Evolutionary conservation across 2,888 invertebrate species (phyloP), one percentile per base, ranked within the genome.

Genomic region (Timema podura): DNA sequence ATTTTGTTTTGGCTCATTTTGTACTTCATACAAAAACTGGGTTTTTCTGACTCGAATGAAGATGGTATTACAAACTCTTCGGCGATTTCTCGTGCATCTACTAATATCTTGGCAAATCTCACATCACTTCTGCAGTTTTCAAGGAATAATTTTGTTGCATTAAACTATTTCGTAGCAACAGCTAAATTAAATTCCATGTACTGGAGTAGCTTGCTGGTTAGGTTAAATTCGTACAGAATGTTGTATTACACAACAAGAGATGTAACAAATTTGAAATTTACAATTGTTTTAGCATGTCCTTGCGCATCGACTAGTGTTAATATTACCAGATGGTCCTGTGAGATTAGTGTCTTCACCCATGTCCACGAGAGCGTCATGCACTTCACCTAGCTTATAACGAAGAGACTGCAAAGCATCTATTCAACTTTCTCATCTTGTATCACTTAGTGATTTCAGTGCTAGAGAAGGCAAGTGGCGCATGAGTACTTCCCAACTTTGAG

Each of bases 41-140:
- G 11, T n/a, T 51, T 57, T 57, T 30, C 61, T 7, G 15, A 61
- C 13, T 30, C 15, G 16, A 61, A 16, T 16, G 15, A 15, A 15
- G 2, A 9, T 61, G 5, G 15, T 1, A 11, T 61, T 61, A 44
- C 30, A 61, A 61, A 16, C 45, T 61, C 8, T 16, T 61, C 16
- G 30, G 61, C 61, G 16, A 15, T 61, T 15, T 61, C 61, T 61
- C 44, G 30, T 61, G 16, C 16, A 61, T 61, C 61, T 5, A 61
- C 61, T 61, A 61, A 61, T 16, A 61, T 61, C 45, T 61, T 15
- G 5, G 30, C 61, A 13, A 61, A 61, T 61, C 5, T 45, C 30
- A 44, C 30, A 61, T 61, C 61, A 15, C 16, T 61, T 61, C 61
- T 61, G 61, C 61, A 61, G 61, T 61, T 61, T 61, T 61, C 61